Conservation (phyloP, 2,888 invertebrate genomes). For the Xanthia icteritia region DNA sequence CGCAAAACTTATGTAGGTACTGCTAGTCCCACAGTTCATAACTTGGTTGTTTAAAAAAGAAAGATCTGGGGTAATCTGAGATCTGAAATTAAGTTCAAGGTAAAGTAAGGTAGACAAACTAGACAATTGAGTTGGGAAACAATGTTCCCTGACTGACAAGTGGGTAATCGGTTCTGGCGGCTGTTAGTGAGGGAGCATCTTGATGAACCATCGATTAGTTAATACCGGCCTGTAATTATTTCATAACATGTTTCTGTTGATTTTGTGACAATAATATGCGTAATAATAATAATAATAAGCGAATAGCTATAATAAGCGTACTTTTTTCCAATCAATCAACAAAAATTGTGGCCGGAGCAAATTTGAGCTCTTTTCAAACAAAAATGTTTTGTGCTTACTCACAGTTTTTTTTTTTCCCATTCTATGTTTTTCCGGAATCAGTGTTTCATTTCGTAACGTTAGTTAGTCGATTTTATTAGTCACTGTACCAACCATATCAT, state of each 20-base stretch:
- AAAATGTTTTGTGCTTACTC: background rate
- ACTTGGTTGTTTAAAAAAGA: conserved; percentile 48
- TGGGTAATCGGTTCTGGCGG: conserved; percentile 27
- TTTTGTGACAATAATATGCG: background rate
- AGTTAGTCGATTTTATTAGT: background rate
- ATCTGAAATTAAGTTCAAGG: conserved; percentile 20
- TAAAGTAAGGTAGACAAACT: conserved; percentile 7
- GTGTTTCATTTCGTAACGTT: background rate
- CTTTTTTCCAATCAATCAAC: background rate
- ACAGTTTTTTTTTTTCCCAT: background rate
- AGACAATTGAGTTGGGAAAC: conserved; percentile 27
- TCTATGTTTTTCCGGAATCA: background rate
- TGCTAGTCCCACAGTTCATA: conserved; percentile 38
- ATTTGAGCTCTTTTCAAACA: background rate
- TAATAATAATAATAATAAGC: too few relatives aligned
- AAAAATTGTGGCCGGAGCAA: background rate
- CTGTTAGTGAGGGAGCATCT: conserved; percentile 2
- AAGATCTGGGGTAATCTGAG: conserved; percentile 18
- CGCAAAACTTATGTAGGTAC: conserved; percentile 52
- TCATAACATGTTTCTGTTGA: background rate
- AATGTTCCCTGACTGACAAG: conserved; percentile 19
- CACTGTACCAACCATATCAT: background rate
- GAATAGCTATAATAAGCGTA: background rate
- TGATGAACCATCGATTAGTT: conserved; percentile 8
- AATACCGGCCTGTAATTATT: background rate